Conservation (phyloP, 1,140 invertebrate species). For the Drosophila hydei region DNA sequence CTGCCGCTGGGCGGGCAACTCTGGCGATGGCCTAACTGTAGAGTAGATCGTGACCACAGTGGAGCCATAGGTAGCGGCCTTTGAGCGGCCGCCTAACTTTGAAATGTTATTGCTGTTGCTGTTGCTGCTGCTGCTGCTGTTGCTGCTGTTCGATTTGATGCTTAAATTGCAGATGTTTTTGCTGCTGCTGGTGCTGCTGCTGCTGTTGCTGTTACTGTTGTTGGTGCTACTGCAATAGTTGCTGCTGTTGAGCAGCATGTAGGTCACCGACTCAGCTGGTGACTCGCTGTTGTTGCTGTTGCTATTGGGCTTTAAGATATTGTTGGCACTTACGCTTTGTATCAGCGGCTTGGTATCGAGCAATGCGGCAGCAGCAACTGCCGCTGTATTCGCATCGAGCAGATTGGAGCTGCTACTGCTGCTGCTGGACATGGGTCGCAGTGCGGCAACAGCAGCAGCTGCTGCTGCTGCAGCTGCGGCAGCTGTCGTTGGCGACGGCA, state of each 20-base stretch:
- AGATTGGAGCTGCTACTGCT: slow-evolving; percentile 82
- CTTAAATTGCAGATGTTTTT: neutral
- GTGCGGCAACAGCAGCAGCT: slow-evolving; percentile 84
- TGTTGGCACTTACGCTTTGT: slow-evolving; percentile 80
- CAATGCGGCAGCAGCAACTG: slow-evolving; percentile 65
- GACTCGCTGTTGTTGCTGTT: neutral
- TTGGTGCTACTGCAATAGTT: slow-evolving; percentile 16
- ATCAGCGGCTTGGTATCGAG: slow-evolving; percentile 84
- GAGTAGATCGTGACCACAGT: slow-evolving; percentile 58
- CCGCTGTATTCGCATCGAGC: slow-evolving; percentile 68
- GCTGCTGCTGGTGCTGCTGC: neutral
- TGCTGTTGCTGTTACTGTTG: slow-evolving; percentile 3
- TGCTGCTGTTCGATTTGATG: neutral
- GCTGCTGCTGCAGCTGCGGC: slow-evolving; percentile 66
- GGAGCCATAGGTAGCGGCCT: slow-evolving; percentile 62
- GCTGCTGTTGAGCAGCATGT: slow-evolving; percentile 9
- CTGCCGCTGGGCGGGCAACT: slow-evolving; percentile 58
- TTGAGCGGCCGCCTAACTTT: slow-evolving; percentile 52
- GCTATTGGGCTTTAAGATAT: slow-evolving; percentile 14
- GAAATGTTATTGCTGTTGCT: neutral
- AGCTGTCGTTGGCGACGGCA: slow-evolving; percentile 87
- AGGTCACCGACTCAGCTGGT: slow-evolving; percentile 18
- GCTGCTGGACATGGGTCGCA: slow-evolving; percentile 86
- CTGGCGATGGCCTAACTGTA: slow-evolving; percentile 42
- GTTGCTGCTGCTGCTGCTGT: neutral